Conservation (phyloP, 2,797 vertebrate species). For the Xenopus petersii region DNA sequence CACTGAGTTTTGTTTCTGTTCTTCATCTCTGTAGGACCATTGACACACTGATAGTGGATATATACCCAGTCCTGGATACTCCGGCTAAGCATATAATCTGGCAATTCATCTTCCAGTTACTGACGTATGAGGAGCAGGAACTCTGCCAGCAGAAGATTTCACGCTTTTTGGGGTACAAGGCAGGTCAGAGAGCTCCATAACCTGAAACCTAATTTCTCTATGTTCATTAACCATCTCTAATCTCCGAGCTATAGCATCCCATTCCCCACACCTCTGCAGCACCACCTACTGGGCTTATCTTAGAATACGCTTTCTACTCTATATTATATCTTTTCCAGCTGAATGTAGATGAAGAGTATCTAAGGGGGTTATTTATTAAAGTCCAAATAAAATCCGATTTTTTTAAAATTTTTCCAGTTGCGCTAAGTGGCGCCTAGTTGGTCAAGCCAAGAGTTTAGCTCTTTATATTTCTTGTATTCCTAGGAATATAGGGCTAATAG, state of each 20-base stretch:
- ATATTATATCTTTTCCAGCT: too few relatives aligned
- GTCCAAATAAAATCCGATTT: too few relatives aligned
- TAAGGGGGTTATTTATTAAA: too few relatives aligned
- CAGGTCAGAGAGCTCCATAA: slow-evolving; percentile 63
- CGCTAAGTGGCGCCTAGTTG: not conserved
- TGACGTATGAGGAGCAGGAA: slow-evolving; percentile 95
- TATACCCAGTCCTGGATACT: slow-evolving; percentile 92
- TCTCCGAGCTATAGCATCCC: too few relatives aligned
- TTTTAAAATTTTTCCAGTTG: too few relatives aligned
- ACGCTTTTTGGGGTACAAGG: slow-evolving; percentile 88
- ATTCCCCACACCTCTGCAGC: too few relatives aligned
- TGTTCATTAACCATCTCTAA: too few relatives aligned
- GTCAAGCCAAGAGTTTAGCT: not conserved
- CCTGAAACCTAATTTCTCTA: not conserved
- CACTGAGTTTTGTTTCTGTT: not conserved
- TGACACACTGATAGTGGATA: slow-evolving; percentile 93
- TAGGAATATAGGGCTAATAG: too few relatives aligned
- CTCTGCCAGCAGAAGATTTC: slow-evolving; percentile 94
- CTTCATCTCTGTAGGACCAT: slow-evolving; percentile 76
- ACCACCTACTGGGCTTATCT: too few relatives aligned
- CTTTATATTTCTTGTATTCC: not conserved
- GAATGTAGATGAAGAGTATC: too few relatives aligned
- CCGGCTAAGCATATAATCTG: slow-evolving; percentile 96
- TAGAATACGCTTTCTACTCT: too few relatives aligned
- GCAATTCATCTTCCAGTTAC: slow-evolving; percentile 96